Conservation (phyloP, 2,113 vertebrate genomes). For the Silurus glanis region DNA sequence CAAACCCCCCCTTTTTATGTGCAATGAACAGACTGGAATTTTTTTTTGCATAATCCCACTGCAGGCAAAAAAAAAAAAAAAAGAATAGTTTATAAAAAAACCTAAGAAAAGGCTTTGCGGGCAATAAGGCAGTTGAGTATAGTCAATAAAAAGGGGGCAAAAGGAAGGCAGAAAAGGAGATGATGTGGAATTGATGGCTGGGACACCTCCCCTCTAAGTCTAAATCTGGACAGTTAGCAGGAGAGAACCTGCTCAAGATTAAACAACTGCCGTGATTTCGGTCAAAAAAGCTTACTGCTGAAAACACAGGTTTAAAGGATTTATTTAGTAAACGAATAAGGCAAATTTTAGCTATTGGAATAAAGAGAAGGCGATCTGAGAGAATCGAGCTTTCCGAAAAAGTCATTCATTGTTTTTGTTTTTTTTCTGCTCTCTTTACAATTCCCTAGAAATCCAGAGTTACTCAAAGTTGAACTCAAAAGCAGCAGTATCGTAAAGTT, state of each 20-base stretch:
- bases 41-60: slow-evolving; percentile 44
- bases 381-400: too few relatives aligned
- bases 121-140: slow-evolving; percentile 17
- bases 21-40: slow-evolving; percentile 37
- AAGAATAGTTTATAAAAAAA: slow-evolving; percentile 4
- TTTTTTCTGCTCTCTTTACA: too few relatives aligned
- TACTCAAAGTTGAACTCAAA: too few relatives aligned
- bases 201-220: neutral
- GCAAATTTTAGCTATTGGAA: neutral
- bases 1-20: slow-evolving; percentile 15
- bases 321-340: neutral
- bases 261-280: neutral
- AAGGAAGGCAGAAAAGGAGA: slow-evolving; percentile 5
- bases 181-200: slow-evolving; percentile 33
- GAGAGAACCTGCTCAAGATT: neutral
- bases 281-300: neutral
- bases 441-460: too few relatives aligned
- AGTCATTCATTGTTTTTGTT: too few relatives aligned
- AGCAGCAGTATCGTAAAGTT: too few relatives aligned
- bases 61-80: slow-evolving; percentile 15
- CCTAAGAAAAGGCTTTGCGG: slow-evolving; percentile 13
- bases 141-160: slow-evolving; percentile 38
- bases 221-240: neutral
- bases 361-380: neutral
- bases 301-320: neutral